Conservation (phyloP, 2,113 vertebrate species). For the Ceyx melanurus region DNA sequence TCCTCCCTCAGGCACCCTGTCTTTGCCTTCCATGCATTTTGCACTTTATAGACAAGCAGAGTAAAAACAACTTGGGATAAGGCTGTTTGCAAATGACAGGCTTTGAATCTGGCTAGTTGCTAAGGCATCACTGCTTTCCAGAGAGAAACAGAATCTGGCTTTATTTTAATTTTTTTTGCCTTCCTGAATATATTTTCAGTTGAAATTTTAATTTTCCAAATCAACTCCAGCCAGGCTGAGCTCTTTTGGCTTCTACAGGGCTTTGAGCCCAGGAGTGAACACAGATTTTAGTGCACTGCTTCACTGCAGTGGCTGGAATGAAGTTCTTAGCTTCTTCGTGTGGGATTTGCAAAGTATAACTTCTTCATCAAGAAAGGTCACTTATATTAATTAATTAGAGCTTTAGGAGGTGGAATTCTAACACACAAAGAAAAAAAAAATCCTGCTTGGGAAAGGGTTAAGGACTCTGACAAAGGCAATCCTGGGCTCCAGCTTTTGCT, state of each 20-base stretch:
- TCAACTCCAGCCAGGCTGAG: background rate
- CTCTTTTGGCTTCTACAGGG: background rate
- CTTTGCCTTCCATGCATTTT: background rate
- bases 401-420: background rate
- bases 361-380: background rate
- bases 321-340: background rate
- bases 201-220: slow-evolving; percentile 8
- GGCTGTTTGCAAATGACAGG: background rate
- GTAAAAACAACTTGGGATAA: background rate
- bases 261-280: background rate
- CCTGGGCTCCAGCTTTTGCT: background rate
- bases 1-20: background rate
- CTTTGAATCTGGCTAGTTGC: background rate
- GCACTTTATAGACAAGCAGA: background rate
- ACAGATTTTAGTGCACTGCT: background rate
- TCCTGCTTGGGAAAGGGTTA: background rate
- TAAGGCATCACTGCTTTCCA: background rate
- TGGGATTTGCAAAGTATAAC: background rate
- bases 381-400: background rate
- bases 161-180: no score
- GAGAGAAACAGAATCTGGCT: background rate
- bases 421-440: background rate
- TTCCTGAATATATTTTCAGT: background rate
- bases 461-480: background rate
- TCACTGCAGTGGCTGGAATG: background rate